Evolutionary conservation across 2,113 vertebrate genomes (phyloP).

Genomic region (Cololabis saira): DNA sequence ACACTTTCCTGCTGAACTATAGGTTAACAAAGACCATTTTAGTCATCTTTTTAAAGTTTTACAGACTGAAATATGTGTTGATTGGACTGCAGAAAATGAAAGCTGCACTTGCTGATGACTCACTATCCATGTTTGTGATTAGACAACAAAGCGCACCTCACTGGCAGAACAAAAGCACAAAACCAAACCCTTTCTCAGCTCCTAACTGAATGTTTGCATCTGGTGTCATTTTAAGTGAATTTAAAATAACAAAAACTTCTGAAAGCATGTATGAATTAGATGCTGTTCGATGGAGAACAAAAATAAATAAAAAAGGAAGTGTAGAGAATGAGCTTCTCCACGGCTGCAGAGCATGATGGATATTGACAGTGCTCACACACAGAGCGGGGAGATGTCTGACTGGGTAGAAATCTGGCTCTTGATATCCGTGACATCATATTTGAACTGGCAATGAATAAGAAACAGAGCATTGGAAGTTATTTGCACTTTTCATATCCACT

Average conservation of each 20-base stretch:
- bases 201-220: neutral
- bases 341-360: conserved; percentile 37
- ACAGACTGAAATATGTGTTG: neutral
- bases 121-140: neutral
- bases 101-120: conserved; percentile 5
- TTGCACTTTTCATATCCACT: conserved; percentile 5
- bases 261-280: conserved; percentile 12
- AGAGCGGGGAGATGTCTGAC: conserved; percentile 3
- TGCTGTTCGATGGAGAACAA: neutral
- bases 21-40: conserved; percentile 30
- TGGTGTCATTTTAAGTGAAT: conserved; percentile 17
- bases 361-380: conserved; percentile 42
- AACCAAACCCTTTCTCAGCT: conserved; percentile 6
- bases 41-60: neutral
- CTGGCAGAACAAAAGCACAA: neutral
- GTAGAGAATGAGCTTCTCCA: conserved; percentile 42
- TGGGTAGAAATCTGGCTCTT: conserved; percentile 15
- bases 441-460: conserved; percentile 30
- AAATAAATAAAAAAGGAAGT: neutral
- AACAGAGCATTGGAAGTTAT: neutral
- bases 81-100: conserved; percentile 21
- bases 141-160: conserved; percentile 1
- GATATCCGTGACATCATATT: conserved; percentile 13
- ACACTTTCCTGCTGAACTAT: conserved; percentile 6
- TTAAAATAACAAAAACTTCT: neutral